phyloP scores from a whole-genome alignment of 2,888 invertebrate genomes.

The Conus canariensis region DNA sequence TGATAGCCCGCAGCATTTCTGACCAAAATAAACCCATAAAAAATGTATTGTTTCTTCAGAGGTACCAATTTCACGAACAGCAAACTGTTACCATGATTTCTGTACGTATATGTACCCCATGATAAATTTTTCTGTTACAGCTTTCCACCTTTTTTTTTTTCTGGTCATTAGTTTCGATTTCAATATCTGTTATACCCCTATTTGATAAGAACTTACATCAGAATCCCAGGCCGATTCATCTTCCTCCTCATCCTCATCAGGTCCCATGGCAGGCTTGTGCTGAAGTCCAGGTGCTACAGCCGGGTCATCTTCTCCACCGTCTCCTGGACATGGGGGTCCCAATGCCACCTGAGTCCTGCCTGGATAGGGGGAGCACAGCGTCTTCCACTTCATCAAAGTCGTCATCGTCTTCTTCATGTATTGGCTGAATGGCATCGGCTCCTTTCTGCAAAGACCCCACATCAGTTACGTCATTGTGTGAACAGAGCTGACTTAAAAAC shows the following conservation, averaged over 20 bases:
- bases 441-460: background rate
- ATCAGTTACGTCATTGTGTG: background rate
- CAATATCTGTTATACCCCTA: too few relatives aligned
- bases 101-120: too few relatives aligned
- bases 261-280: constrained; percentile 24
- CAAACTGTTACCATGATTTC: too few relatives aligned
- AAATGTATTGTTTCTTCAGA: too few relatives aligned
- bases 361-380: background rate
- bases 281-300: background rate
- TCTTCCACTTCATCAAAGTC: constrained; percentile 37
- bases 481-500: too few relatives aligned
- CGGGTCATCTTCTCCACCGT: background rate
- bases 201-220: constrained; percentile 51
- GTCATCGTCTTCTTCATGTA: constrained; percentile 38
- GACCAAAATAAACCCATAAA: too few relatives aligned
- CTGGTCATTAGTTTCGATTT: too few relatives aligned
- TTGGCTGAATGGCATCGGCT: background rate
- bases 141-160: too few relatives aligned
- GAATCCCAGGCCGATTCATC: constrained; percentile 66
- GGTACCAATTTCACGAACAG: too few relatives aligned
- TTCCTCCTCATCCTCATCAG: constrained; percentile 50
- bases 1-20: too few relatives aligned
- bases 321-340: background rate
- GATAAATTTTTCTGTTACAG: too few relatives aligned
- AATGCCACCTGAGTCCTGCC: background rate